These are phyloP conservation scores for Pollenia griseotomentosa DNA, from an alignment of 2,888 invertebrate genomes.

Conservation along the genomic window DNA sequence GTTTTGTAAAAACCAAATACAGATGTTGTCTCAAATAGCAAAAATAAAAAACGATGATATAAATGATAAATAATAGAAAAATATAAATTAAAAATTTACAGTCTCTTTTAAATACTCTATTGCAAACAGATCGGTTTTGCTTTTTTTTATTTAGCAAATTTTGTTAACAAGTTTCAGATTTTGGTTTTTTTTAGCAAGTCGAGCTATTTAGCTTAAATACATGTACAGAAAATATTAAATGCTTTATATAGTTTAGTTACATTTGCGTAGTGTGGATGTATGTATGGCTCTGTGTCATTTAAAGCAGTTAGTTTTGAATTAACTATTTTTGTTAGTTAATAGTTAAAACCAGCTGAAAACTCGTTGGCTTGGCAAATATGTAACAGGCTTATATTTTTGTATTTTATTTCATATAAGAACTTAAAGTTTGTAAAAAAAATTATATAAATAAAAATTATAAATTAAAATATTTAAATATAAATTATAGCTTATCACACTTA, in stretches of 20 bases:
- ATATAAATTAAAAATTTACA: constrained; percentile 1
- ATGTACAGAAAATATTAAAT: not conserved
- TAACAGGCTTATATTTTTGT: not conserved
- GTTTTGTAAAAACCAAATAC: too few species aligned
- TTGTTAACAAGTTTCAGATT: constrained; percentile 15
- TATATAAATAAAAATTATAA: too few species aligned
- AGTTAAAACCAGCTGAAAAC: constrained; percentile 30
- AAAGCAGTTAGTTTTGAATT: not conserved
- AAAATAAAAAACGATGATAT: too few species aligned
- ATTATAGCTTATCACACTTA: too few species aligned
- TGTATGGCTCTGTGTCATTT: constrained; percentile 2
- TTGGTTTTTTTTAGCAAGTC: not conserved
- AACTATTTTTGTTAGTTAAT: not conserved
- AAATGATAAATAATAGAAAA: not conserved
- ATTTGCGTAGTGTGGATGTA: not conserved
- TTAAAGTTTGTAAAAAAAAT: not conserved
- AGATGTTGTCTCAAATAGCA: too few species aligned
- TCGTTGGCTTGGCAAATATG: constrained; percentile 12
- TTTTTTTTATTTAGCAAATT: not conserved
- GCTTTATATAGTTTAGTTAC: not conserved
- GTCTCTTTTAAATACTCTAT: constrained; percentile 14
- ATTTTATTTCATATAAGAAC: not conserved
- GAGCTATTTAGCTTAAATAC: not conserved
- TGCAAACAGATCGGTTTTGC: not conserved
- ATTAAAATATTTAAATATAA: too few species aligned